Conservation (phyloP, 1,140 invertebrate species). For the Stenopsyche tienmushanensis region DNA sequence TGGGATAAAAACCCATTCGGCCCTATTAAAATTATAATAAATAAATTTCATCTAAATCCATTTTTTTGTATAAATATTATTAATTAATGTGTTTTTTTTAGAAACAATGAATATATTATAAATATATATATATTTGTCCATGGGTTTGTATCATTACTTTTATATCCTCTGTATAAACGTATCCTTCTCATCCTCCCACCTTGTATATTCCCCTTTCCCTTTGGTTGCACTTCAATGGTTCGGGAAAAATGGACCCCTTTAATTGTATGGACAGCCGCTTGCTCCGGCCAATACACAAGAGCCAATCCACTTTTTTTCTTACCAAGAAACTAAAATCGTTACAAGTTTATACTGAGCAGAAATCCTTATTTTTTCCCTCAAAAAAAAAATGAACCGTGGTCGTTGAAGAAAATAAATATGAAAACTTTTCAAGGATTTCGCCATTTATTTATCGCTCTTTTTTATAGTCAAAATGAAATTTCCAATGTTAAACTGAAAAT, state of each 20-base stretch:
- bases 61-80: not conserved
- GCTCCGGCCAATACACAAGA: not conserved
- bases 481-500: too few species aligned
- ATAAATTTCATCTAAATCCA: not conserved
- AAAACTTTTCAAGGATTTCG: too few species aligned
- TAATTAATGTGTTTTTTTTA: not conserved
- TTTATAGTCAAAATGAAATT: too few species aligned
- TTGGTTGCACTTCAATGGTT: not conserved
- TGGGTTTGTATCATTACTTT: not conserved
- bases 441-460: too few species aligned
- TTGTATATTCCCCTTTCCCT: not conserved
- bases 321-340: too few species aligned
- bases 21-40: not conserved
- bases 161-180: not conserved
- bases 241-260: conserved; percentile 4
- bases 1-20: not conserved
- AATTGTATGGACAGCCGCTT: conserved; percentile 6
- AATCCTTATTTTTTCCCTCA: too few species aligned
- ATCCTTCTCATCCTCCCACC: not conserved
- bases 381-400: too few species aligned
- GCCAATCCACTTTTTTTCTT: too few species aligned
- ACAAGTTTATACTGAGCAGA: too few species aligned
- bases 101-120: not conserved
- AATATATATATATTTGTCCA: not conserved
- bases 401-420: too few species aligned